phyloP scores from a whole-genome alignment of 37 sponge, comb jelly and placozoan genomes.

The Haliclona indistincta region DNA sequence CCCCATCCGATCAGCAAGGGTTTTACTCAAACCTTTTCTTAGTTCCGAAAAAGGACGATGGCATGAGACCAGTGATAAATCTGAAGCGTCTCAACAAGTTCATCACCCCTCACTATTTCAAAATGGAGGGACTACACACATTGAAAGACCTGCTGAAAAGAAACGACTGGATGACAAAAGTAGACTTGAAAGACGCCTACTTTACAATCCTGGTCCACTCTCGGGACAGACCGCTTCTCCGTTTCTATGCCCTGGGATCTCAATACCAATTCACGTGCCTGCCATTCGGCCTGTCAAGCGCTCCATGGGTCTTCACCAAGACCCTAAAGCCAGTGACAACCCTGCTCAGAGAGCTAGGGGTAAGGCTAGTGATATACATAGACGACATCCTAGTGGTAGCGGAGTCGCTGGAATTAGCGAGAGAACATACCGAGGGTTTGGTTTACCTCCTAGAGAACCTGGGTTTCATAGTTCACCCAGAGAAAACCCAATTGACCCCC shows the following conservation, averaged over 20 bases:
- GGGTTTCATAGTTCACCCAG: constrained; percentile 24
- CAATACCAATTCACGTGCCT: constrained; percentile 15
- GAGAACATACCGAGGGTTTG: neutral
- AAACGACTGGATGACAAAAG: constrained; percentile 6
- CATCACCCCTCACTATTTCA: neutral
- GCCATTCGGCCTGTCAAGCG: constrained; percentile 27
- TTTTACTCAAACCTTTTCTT: constrained; percentile 47
- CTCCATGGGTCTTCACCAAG: constrained; percentile 29
- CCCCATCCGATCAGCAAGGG: neutral
- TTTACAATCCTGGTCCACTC: constrained; percentile 1
- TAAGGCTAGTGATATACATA: constrained; percentile 7
- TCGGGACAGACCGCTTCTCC: constrained; percentile 1
- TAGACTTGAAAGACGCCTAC: constrained; percentile 40
- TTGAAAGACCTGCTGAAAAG: neutral
- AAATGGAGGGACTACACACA: constrained; percentile 9
- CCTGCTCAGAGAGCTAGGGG: constrained; percentile 12
- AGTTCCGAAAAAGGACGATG: constrained; percentile 17
- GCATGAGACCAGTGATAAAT: constrained; percentile 14
- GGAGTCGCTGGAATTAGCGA: neutral
- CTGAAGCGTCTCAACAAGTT: constrained; percentile 8
- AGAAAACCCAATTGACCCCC: neutral
- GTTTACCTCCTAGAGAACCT: constrained; percentile 26
- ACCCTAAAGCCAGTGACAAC: constrained; percentile 11
- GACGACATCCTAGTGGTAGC: constrained; percentile 27
- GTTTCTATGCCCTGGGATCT: neutral